Evolutionary conservation across 2,113 vertebrate species (phyloP).

Genomic region (Amazona guildingii): DNA sequence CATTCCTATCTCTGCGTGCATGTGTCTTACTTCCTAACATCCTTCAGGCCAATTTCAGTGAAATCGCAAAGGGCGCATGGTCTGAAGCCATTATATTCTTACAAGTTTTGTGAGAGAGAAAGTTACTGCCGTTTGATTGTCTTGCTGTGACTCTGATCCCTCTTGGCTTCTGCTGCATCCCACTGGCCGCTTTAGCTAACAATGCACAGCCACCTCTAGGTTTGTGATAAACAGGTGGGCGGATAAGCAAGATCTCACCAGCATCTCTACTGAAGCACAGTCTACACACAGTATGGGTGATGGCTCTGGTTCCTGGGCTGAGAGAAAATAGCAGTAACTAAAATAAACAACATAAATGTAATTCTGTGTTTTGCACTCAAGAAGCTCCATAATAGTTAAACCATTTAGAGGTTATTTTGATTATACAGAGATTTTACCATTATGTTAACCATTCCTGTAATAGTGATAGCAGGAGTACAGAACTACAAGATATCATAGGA

Average conservation of each 20-base stretch:
- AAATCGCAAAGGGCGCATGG: background rate
- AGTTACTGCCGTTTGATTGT: background rate
- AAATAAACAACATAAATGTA: background rate
- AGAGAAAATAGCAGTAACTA: background rate
- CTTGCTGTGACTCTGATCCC: background rate
- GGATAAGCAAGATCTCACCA: background rate
- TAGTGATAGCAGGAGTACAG: background rate
- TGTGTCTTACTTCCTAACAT: background rate
- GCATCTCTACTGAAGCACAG: background rate
- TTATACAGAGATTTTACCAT: background rate
- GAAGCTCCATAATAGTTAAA: background rate
- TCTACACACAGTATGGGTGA: background rate
- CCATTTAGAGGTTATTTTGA: background rate
- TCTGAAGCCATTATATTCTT: background rate
- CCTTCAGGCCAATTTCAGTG: background rate
- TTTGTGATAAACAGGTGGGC: background rate
- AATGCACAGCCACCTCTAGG: background rate
- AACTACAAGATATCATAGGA: background rate
- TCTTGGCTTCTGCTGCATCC: background rate
- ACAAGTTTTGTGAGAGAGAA: background rate
- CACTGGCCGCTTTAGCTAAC: background rate
- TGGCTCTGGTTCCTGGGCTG: background rate
- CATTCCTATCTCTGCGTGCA: accelerated
- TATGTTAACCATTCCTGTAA: background rate
- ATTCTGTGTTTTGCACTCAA: background rate